Conservation (phyloP, 2,797 vertebrate species). For the Alcedo quadribrachys region DNA sequence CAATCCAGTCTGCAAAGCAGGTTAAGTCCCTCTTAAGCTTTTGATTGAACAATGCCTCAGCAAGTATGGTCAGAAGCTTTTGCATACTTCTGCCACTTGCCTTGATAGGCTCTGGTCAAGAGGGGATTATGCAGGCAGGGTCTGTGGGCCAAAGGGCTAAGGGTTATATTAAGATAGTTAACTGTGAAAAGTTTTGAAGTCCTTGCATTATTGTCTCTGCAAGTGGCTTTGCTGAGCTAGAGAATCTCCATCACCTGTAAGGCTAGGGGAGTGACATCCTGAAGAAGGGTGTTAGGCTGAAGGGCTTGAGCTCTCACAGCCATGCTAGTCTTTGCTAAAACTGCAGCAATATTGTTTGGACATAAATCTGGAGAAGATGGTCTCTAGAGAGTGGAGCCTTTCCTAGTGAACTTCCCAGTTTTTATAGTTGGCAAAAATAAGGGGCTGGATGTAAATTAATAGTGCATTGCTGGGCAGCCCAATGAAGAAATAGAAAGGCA, state of each 20-base stretch:
- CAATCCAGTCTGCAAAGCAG: not conserved
- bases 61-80: not conserved
- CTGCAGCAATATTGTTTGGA: not conserved
- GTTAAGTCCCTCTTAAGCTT: not conserved
- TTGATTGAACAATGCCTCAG: not conserved
- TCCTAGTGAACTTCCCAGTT: not conserved
- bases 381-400: not conserved
- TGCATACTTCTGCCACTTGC: not conserved
- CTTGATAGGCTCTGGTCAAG: not conserved
- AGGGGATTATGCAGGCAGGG: not conserved
- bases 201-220: not conserved
- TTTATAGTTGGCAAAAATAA: not conserved
- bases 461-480: not conserved
- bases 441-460: not conserved
- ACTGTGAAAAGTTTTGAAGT: not conserved
- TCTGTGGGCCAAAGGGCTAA: not conserved
- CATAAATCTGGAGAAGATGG: not conserved
- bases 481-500: not conserved
- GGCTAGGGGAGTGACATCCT: not conserved
- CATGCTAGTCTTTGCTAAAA: not conserved
- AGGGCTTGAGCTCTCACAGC: not conserved
- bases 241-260: not conserved
- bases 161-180: not conserved
- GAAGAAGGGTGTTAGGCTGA: not conserved
- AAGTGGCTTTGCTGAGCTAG: not conserved